Percentiles rank a stretch among this genome's conserved stretches.
Conservation (phyloP, 2,797 vertebrate species). For the Anabas testudineus region DNA sequence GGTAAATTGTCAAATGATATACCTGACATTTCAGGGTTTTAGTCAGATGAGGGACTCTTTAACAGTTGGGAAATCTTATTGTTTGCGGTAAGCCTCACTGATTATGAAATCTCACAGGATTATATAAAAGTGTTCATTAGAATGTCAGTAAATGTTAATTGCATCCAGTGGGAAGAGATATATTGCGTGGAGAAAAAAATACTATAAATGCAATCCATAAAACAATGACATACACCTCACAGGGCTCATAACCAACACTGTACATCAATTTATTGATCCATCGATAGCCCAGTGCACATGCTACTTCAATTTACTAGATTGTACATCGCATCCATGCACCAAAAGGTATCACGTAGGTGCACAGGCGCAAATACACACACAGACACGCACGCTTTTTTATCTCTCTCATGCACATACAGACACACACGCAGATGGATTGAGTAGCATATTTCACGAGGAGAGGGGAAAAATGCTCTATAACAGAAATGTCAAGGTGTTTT, state of each 20-base stretch:
- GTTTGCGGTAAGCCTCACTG: conserved; percentile 70
- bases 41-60: conserved; percentile 60
- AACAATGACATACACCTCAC: conserved; percentile 74
- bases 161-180: conserved; percentile 74
- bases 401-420: conserved; percentile 6
- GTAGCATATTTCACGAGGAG: conserved; percentile 72
- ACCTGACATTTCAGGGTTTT: conserved; percentile 64
- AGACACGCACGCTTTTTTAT: conserved; percentile 22
- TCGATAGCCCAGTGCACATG: conserved; percentile 60
- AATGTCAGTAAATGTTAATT: conserved; percentile 83
- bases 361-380: conserved; percentile 23
- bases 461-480: conserved; percentile 72
- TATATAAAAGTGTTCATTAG: conserved; percentile 75
- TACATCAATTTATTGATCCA: conserved; percentile 80
- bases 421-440: conserved; percentile 52
- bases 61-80: conserved; percentile 73
- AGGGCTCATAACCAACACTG: conserved; percentile 71
- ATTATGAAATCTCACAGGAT: conserved; percentile 75
- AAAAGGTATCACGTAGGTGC: conserved; percentile 54
- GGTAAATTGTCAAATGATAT: conserved; percentile 66
- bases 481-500: conserved; percentile 81
- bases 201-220: conserved; percentile 73
- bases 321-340: conserved; percentile 64
- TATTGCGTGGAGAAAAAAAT: conserved; percentile 63
- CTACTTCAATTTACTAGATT: conserved; percentile 73